Evolutionary conservation across 2,113 vertebrate species (phyloP), one percentile per base, ranked within the genome.

Genomic region (Cephalopterus ornatus): DNA sequence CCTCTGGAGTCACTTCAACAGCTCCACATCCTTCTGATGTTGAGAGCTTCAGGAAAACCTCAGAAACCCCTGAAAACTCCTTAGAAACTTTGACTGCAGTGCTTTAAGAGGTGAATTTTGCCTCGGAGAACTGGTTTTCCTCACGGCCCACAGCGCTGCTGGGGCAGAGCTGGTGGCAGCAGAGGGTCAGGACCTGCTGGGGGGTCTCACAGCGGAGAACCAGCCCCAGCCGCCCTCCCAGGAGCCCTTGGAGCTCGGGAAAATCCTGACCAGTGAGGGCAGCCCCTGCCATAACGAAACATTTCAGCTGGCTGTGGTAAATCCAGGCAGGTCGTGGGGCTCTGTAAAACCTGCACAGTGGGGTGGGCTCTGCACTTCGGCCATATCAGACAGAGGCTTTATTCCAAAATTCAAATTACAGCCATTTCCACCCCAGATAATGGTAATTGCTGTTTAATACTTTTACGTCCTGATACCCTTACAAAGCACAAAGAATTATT

Each of bases 361-460:
- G 32, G 28, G 66, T 28, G 68, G 61, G 44, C 75, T 37, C 22
- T 8, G 1, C 19, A 5, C 74, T 85, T 92, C 3, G 49, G 81
- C 67, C 66, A 1, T 13, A 37, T 56, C 80, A 84, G 65, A 20
- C 65, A n/a, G 12, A 3, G 30, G 20, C 46, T 74, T 73, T 53
- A 90, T 95, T 92, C 85, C 63, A 76, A 76, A 79, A 94, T 91
- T 76, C 94, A 83, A 92, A 92, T 88, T 71, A 70, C 17, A 70
- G 27, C 91, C 72, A 88, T 92, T 91, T 91, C 68, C 86, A 63
- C 62, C 56, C 35, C 74, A 90, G 85, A 90, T 90, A 93, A 88
- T 44, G 8, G 2, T 95, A 95, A 96, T 90, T 91, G 89, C 78
- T 28, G 17, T 32, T 80, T 95, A 93, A 96, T 96, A 70, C 75